Conservation (phyloP, 2,888 invertebrate species). For the Parnassius apollo region DNA sequence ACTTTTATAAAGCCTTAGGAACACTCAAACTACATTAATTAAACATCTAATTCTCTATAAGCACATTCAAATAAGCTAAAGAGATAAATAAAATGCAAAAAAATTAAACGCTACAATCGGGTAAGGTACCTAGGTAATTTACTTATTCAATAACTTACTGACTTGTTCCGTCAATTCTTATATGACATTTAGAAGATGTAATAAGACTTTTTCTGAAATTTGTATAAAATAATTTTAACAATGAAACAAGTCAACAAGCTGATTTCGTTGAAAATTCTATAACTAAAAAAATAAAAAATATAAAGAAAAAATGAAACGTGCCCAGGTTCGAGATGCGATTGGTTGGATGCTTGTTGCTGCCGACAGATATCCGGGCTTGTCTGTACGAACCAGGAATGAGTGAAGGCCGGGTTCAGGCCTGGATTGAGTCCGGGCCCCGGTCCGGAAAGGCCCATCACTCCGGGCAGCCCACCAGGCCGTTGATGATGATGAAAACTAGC, state of each 20-base stretch:
- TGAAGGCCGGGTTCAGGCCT: slow-evolving; percentile 87
- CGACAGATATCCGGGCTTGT: slow-evolving; percentile 94
- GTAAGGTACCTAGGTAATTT: slow-evolving; percentile 1
- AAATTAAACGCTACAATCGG: slow-evolving; percentile 41
- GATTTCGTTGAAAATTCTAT: slow-evolving; percentile 6
- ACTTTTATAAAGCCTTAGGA: neutral
- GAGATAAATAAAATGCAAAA: slow-evolving; percentile 37
- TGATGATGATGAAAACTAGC: slow-evolving; percentile 78
- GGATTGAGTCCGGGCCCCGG: slow-evolving; percentile 75
- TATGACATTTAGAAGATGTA: neutral
- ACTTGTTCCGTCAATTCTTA: slow-evolving; percentile 25
- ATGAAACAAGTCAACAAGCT: slow-evolving; percentile 9
- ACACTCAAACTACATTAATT: slow-evolving; percentile 39
- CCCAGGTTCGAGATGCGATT: slow-evolving; percentile 95
- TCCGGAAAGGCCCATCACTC: slow-evolving; percentile 81
- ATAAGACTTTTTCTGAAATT: too few relatives aligned
- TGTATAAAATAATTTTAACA: neutral
- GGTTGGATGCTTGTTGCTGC: slow-evolving; percentile 87
- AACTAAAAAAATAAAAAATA: slow-evolving; percentile 66
- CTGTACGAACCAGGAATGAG: slow-evolving; percentile 96
- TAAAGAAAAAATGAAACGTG: slow-evolving; percentile 86
- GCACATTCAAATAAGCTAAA: slow-evolving; percentile 52
- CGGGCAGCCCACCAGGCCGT: slow-evolving; percentile 76
- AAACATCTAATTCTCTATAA: slow-evolving; percentile 36
- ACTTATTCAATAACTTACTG: slow-evolving; percentile 32